A percentile compares a stretch with the other conserved stretches of the same genome.
These are phyloP conservation scores for Rhinella marina DNA, from an alignment of 2,797 vertebrate species.

Conservation along the genomic window DNA sequence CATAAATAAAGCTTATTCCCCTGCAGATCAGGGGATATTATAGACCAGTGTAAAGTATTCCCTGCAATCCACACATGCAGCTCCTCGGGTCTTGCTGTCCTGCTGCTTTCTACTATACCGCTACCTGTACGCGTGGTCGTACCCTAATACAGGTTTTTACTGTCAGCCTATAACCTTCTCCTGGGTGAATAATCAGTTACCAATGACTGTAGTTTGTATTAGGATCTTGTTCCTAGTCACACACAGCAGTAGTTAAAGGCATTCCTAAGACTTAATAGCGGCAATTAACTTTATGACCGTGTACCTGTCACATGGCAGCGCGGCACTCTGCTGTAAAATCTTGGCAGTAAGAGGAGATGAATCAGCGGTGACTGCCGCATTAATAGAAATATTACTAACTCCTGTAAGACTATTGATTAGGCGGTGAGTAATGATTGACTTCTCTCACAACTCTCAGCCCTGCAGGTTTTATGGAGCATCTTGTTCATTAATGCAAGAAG, in stretches of 20 bases:
- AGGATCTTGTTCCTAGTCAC: background rate
- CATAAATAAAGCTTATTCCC: too few relatives aligned
- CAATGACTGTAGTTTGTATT: background rate
- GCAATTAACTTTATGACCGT: background rate
- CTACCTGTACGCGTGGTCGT: background rate
- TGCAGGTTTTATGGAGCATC: background rate
- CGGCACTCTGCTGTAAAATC: background rate
- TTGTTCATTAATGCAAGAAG: background rate
- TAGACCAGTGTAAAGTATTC: background rate
- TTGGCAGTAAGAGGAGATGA: background rate
- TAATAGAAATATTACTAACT: background rate
- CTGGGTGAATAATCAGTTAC: background rate
- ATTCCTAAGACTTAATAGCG: background rate
- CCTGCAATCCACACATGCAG: background rate
- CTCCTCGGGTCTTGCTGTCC: background rate
- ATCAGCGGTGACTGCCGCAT: background rate
- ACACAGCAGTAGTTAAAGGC: background rate
- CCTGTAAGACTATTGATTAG: background rate
- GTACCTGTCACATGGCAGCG: conserved; percentile 1
- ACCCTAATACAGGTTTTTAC: background rate
- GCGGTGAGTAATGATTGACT: background rate
- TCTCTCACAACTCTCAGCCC: background rate
- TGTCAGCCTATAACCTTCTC: background rate
- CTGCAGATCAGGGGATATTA: too few relatives aligned
- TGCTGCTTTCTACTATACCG: background rate